A percentile compares a stretch with the other conserved stretches of the same genome.
These are phyloP conservation scores for Drosophila hydei DNA, from an alignment of 1,140 invertebrate genomes.

Conservation along the genomic window DNA sequence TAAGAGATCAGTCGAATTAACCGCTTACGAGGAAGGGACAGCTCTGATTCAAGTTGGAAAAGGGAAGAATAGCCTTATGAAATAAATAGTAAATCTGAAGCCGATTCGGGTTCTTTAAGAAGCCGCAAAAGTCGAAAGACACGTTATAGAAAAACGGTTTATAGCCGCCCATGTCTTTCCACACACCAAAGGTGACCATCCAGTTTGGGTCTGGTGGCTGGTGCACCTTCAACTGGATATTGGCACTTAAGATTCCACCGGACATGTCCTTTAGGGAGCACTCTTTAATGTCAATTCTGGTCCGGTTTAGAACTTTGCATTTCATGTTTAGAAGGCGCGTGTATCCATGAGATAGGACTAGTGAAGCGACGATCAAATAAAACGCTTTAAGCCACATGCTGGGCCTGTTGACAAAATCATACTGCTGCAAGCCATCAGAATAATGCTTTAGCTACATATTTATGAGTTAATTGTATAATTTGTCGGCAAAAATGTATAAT, in stretches of 20 bases:
- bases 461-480: too few species aligned
- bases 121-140: neutral
- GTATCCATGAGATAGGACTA: neutral
- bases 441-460: too few species aligned
- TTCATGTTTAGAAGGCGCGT: neutral
- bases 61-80: neutral
- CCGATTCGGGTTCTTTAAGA: neutral
- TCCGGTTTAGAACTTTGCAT: neutral
- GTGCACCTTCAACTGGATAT: neutral
- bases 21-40: neutral
- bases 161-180: neutral
- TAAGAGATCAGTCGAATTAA: too few species aligned
- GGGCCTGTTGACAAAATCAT: neutral
- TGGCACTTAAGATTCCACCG: neutral
- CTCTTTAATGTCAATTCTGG: neutral
- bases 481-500: too few species aligned
- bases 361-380: neutral
- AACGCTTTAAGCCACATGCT: neutral
- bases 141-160: neutral
- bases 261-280: neutral
- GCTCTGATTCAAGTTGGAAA: neutral
- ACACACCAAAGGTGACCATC: neutral
- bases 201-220: neutral
- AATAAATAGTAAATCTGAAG: neutral
- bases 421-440: neutral